phyloP scores from a whole-genome alignment of 2,113 vertebrate genomes.

The Alouatta palliata region DNA sequence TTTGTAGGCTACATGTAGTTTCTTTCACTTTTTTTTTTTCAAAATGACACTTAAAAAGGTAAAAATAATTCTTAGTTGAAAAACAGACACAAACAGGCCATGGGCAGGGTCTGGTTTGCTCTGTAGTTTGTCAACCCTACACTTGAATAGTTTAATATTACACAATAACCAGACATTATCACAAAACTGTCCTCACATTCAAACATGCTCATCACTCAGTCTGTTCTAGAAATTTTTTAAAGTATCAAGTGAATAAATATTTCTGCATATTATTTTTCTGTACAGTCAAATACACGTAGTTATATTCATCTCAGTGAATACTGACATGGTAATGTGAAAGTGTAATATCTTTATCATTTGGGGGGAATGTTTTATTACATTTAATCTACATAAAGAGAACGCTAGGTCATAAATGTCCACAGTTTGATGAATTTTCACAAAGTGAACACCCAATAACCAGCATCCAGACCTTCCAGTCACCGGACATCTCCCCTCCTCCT shows the following conservation, averaged over 20 bases:
- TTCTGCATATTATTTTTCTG: neutral
- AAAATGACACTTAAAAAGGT: neutral
- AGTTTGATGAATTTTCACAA: neutral
- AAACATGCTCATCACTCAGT: neutral
- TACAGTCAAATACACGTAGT: neutral
- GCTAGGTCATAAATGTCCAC: neutral
- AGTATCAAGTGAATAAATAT: neutral
- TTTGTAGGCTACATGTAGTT: neutral
- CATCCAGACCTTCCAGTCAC: neutral
- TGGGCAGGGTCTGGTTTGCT: neutral
- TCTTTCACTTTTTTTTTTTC: neutral
- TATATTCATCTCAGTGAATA: neutral
- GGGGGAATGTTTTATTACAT: neutral
- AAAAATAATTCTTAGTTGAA: neutral
- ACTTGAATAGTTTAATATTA: neutral
- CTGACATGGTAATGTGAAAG: neutral
- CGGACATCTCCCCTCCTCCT: too few species aligned
- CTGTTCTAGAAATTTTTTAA: conserved; percentile 18
- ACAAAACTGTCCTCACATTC: conserved; percentile 8
- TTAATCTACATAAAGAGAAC: neutral
- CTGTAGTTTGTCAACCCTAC: neutral
- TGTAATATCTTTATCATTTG: neutral
- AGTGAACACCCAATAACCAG: neutral
- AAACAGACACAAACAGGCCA: neutral
- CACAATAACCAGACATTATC: neutral